A percentile compares a stretch with the other conserved stretches of the same genome.
Evolutionary conservation across 1,140 invertebrate species (phyloP).

Genomic region (Philotrypesis tridentata): DNA sequence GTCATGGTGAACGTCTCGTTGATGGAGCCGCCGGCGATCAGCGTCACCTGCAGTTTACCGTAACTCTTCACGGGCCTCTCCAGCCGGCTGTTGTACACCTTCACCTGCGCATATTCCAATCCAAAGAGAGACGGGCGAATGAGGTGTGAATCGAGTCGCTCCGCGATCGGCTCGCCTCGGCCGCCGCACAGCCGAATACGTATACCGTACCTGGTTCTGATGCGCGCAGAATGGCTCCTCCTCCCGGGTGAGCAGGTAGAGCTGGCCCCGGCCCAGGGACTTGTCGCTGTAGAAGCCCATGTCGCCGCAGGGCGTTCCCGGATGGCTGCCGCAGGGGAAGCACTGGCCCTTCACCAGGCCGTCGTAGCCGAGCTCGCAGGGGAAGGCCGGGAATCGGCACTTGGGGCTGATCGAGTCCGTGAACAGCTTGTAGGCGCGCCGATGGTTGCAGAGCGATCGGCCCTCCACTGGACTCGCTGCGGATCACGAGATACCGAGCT

Average conservation of each 20-base stretch:
- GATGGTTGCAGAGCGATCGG: conserved; percentile 91
- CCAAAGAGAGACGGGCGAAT: no score
- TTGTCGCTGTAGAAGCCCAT: conserved; percentile 96
- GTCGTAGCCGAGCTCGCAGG: conserved; percentile 87
- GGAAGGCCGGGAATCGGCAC: conserved; percentile 91
- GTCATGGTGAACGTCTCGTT: conserved; percentile 94
- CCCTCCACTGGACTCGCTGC: conserved; percentile 86
- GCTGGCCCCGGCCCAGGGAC: conserved; percentile 84
- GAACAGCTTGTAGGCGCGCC: conserved; percentile 94
- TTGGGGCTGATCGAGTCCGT: conserved; percentile 93
- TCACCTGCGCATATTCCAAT: conserved; percentile 75
- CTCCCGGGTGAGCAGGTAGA: conserved; percentile 90
- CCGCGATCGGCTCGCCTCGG: no score
- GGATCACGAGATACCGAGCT: no score
- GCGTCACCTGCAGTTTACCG: conserved; percentile 87
- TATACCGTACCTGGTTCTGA: conserved; percentile 80
- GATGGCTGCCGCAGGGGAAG: conserved; percentile 78
- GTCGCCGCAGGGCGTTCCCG: conserved; percentile 82
- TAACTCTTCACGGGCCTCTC: conserved; percentile 80
- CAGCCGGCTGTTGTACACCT: conserved; percentile 83
- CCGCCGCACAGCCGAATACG: no score
- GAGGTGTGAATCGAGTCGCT: no score
- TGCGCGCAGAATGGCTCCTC: conserved; percentile 95
- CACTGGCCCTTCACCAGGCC: conserved; percentile 85
- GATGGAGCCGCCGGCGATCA: conserved; percentile 85